These are phyloP conservation scores for Choreutis nemorana DNA, from an alignment of 2,888 invertebrate genomes.

Conservation along the genomic window DNA sequence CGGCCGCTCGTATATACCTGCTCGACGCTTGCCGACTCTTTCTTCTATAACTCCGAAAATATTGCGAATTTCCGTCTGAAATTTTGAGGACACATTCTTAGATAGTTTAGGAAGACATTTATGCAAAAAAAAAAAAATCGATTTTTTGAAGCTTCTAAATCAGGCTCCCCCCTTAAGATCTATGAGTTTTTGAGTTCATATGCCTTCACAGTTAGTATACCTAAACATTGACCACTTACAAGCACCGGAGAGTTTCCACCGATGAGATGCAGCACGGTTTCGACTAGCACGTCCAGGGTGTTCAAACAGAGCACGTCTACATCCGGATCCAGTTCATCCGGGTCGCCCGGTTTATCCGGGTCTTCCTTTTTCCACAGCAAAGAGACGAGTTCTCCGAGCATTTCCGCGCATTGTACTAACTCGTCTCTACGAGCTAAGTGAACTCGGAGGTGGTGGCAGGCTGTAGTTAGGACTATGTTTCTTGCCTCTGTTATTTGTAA, in stretches of 20 bases:
- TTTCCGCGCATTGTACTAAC: slow-evolving; percentile 83
- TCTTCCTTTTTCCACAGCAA: slow-evolving; percentile 60
- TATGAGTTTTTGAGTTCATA: too few species aligned
- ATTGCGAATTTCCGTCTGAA: too few species aligned
- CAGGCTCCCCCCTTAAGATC: too few species aligned
- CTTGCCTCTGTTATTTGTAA: slow-evolving; percentile 73
- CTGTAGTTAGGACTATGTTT: slow-evolving; percentile 80
- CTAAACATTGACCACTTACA: slow-evolving; percentile 47
- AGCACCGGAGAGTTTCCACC: slow-evolving; percentile 78
- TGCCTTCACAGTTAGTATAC: too few species aligned
- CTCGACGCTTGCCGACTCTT: too few species aligned
- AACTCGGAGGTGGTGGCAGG: slow-evolving; percentile 84
- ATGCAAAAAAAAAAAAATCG: too few species aligned
- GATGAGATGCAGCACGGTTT: slow-evolving; percentile 83
- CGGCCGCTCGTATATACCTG: too few species aligned
- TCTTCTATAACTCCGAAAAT: too few species aligned
- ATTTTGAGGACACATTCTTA: too few species aligned
- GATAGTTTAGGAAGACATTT: too few species aligned
- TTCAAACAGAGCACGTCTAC: slow-evolving; percentile 84
- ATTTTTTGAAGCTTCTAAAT: too few species aligned
- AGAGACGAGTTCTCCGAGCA: slow-evolving; percentile 83
- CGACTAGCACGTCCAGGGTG: slow-evolving; percentile 84
- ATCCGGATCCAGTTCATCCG: slow-evolving; percentile 68
- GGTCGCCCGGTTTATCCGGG: slow-evolving; percentile 47
- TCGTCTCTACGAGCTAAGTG: slow-evolving; percentile 86